Evolutionary conservation across 2,113 vertebrate species (phyloP), one percentile per base, ranked within the genome.

Genomic region (Loxodonta africana): DNA sequence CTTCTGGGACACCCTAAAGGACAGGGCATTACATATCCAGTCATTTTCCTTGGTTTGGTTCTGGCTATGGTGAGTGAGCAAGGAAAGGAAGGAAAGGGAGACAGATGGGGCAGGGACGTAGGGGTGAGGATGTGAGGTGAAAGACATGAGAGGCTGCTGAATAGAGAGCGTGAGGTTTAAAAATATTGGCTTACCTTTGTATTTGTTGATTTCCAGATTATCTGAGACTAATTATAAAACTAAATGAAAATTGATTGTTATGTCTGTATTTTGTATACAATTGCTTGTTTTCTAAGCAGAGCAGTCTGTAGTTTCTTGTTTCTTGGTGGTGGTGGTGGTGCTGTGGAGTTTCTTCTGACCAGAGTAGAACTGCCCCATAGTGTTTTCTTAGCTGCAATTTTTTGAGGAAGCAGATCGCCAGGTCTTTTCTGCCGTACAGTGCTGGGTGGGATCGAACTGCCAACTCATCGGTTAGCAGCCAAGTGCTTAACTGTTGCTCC

Each of bases 241-340:
- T 26, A 5, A 26, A 37, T 71, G 78, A 48, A 90, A 89, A 67
- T 2, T n/a, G 30, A 63, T 23, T 44, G 23, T 18, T 62, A 4
- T 67, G 17, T 88, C 1, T 81, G 26, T 67, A 23, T 67, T 87
- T 78, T 65, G 33, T 78, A 33, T 53, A 51, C 25, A 67, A 0
- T 80, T 95, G 81, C 51, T 83, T 91, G 44, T 89, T 95, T 93
- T 76, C 51, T 86, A 82, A 90, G 85, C 8, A 84, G 41, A 94
- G 1, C 30, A 41, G 11, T 17, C 12, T 60, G 11, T 37, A 48
- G 51, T 46, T 82, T 76, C 60, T 86, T 63, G 26, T 53, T 77
- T n/a, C 60, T 62, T 62, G 60, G 18, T 65, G 63, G 3, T 74
- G 71, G 1, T 71, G 25, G 15, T 73, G 71, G 6, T 74, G 37